Evolutionary conservation across 2,888 invertebrate species (phyloP).

Genomic region (Galeopsomyia nigrocyanea): DNA sequence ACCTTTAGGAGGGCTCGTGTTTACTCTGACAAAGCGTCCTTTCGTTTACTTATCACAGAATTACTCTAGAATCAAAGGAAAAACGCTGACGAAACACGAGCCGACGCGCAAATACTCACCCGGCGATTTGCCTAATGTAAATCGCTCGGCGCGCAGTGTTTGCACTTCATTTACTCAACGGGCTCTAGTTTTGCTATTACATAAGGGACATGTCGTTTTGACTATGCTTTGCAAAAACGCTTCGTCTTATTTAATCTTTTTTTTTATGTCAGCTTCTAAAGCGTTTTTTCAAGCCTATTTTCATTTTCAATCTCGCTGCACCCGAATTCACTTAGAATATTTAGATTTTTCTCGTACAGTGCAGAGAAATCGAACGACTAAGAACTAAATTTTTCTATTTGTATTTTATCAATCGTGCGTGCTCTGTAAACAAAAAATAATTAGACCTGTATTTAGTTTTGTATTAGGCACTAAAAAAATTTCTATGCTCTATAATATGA

Average conservation of each 20-base stretch:
- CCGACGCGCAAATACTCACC: slow-evolving; percentile 51
- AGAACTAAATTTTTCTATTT: slow-evolving; percentile 31
- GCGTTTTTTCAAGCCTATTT: slow-evolving; percentile 21
- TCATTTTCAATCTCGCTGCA: slow-evolving; percentile 25
- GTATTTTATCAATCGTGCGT: slow-evolving; percentile 38
- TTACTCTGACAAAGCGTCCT: slow-evolving; percentile 33
- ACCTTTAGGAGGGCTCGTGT: slow-evolving; percentile 11
- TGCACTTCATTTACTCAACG: slow-evolving; percentile 38
- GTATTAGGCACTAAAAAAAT: slow-evolving; percentile 35
- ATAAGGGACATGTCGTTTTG: neutral
- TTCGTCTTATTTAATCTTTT: neutral
- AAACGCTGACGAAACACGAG: slow-evolving; percentile 53
- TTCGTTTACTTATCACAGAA: slow-evolving; percentile 52
- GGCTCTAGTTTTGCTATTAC: slow-evolving; percentile 17
- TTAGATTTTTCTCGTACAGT: slow-evolving; percentile 12
- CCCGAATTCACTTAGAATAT: neutral
- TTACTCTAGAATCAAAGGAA: slow-evolving; percentile 40
- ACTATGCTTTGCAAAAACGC: slow-evolving; percentile 28
- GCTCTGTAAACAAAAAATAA: slow-evolving; percentile 39
- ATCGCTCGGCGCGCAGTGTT: slow-evolving; percentile 34
- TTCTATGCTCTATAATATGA: slow-evolving; percentile 40
- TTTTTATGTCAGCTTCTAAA: neutral
- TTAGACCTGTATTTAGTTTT: slow-evolving; percentile 15
- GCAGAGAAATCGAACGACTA: slow-evolving; percentile 24
- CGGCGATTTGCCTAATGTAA: slow-evolving; percentile 26